Percentiles rank a stretch among this genome's conserved stretches.
Evolutionary conservation across 2,113 vertebrate genomes (phyloP).

Genomic region (Poeciliopsis turrubarensis): DNA sequence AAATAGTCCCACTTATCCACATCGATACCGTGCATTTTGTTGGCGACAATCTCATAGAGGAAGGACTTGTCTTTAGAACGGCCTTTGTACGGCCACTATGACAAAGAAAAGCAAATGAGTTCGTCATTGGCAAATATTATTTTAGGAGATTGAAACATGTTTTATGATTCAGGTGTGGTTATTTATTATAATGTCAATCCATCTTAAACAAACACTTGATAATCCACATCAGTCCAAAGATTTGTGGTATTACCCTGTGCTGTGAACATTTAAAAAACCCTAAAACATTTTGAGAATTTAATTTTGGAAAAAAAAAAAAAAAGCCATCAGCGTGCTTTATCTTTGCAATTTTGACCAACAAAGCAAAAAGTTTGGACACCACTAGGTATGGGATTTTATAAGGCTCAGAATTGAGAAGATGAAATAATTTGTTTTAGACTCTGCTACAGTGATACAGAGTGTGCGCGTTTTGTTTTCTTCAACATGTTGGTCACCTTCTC

Average conservation of each 20-base stretch:
- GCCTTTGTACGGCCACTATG: conserved; percentile 88
- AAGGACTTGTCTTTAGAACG: conserved; percentile 88
- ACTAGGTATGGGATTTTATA: too few relatives aligned
- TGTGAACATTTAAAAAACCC: neutral
- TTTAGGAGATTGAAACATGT: neutral
- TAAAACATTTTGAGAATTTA: too few relatives aligned
- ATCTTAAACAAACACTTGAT: neutral
- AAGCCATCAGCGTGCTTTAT: too few relatives aligned
- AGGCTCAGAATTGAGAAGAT: too few relatives aligned
- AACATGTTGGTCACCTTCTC: conserved; percentile 58
- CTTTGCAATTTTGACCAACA: too few relatives aligned
- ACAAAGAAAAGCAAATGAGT: conserved; percentile 2
- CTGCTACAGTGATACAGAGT: neutral
- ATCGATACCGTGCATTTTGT: conserved; percentile 93
- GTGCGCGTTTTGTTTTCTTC: neutral
- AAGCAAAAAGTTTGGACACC: too few relatives aligned
- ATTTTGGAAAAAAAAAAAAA: too few relatives aligned
- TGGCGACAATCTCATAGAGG: conserved; percentile 96
- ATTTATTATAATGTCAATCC: neutral
- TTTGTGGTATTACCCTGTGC: neutral
- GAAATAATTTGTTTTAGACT: too few relatives aligned
- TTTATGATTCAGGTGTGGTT: neutral
- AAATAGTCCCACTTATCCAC: conserved; percentile 99
- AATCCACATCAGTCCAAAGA: neutral
- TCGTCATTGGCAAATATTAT: neutral